These are phyloP conservation scores for Actinemys pallida DNA, from an alignment of 2,113 vertebrate genomes.

Conservation along the genomic window DNA sequence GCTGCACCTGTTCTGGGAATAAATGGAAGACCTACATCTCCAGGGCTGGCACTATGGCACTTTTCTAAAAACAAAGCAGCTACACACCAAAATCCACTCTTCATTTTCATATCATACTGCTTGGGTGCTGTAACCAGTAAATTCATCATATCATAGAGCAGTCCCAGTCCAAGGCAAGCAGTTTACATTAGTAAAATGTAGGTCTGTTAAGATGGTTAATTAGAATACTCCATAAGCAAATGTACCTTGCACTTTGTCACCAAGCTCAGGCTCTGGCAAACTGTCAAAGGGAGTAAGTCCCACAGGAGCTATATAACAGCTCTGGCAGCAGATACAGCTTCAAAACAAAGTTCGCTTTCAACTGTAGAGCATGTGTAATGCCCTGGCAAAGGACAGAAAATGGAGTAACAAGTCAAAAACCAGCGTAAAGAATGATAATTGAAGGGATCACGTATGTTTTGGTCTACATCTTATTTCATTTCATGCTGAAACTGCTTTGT, in stretches of 20 bases:
- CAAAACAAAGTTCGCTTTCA: slow-evolving; percentile 31
- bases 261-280: not conserved
- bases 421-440: slow-evolving; percentile 62
- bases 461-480: slow-evolving; percentile 49
- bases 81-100: not conserved
- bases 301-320: slow-evolving; percentile 26
- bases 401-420: slow-evolving; percentile 49
- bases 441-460: slow-evolving; percentile 49
- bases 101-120: not conserved
- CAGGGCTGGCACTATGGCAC: not conserved
- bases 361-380: not conserved
- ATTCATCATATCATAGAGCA: not conserved
- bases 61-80: not conserved
- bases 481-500: slow-evolving; percentile 58
- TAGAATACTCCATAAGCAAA: not conserved
- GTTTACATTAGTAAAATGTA: slow-evolving; percentile 6
- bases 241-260: slow-evolving; percentile 4
- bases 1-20: not conserved
- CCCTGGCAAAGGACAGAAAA: not conserved
- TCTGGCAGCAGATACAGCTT: not conserved
- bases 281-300: not conserved
- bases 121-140: not conserved
- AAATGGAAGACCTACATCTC: not conserved
- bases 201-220: slow-evolving; percentile 12
- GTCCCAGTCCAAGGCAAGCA: not conserved